A percentile compares a stretch with the other conserved stretches of the same genome.
Evolutionary conservation across 2,113 vertebrate species (phyloP).

Genomic region (Macheiramphus alcinus): DNA sequence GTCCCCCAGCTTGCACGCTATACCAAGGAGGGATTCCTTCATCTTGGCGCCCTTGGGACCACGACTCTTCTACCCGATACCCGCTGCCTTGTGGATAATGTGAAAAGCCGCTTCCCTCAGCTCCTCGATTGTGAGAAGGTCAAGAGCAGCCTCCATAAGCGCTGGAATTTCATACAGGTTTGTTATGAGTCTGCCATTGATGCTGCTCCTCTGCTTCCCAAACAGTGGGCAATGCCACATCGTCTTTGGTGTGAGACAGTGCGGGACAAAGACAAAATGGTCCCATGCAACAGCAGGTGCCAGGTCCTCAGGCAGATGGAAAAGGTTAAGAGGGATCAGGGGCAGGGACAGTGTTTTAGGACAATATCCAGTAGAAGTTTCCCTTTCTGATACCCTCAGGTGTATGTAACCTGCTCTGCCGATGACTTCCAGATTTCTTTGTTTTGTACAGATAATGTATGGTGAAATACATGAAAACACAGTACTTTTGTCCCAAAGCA

Average conservation of each 20-base stretch:
- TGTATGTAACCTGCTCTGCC: neutral
- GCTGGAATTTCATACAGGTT: slow-evolving; percentile 95
- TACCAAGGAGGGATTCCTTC: slow-evolving; percentile 90
- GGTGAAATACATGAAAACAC: neutral
- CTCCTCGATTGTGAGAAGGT: slow-evolving; percentile 92
- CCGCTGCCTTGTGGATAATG: slow-evolving; percentile 89
- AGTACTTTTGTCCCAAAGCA: neutral
- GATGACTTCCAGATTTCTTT: neutral
- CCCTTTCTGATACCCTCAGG: neutral
- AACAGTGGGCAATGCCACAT: accelerated
- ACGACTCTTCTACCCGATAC: slow-evolving; percentile 87
- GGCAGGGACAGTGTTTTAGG: neutral
- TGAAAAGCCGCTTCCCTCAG: slow-evolving; percentile 84
- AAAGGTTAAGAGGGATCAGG: neutral
- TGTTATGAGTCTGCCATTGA: neutral
- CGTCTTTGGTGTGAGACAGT: accelerated
- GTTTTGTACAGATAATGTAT: neutral
- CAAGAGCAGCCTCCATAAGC: slow-evolving; percentile 84
- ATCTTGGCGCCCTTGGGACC: slow-evolving; percentile 90
- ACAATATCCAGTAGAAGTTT: neutral
- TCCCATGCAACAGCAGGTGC: accelerated
- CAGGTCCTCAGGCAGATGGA: neutral
- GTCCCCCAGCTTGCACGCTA: slow-evolving; percentile 85
- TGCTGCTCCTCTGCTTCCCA: neutral
- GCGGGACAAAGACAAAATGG: accelerated